Evolutionary conservation across 2,888 invertebrate genomes (phyloP).

Genomic region (Silvanus unidentatus): DNA sequence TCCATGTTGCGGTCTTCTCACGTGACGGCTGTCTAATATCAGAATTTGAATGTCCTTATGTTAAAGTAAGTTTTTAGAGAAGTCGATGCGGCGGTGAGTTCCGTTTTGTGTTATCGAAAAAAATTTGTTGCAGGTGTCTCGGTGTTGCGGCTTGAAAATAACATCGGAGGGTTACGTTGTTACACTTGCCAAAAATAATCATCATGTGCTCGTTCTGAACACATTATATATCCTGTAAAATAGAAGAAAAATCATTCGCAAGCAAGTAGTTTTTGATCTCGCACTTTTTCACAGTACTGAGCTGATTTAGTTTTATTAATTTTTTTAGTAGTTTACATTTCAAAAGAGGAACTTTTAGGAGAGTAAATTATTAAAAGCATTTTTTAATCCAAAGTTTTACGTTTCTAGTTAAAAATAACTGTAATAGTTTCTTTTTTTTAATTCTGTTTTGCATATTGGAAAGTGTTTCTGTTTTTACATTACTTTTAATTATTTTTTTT

Average conservation of each 20-base stretch:
- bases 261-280: slow-evolving; percentile 47
- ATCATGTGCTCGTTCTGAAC: slow-evolving; percentile 94
- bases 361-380: slow-evolving; percentile 4
- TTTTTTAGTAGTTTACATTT: slow-evolving; percentile 17
- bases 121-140: slow-evolving; percentile 67
- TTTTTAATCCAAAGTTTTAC: slow-evolving; percentile 20
- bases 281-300: slow-evolving; percentile 44
- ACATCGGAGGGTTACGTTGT: slow-evolving; percentile 95
- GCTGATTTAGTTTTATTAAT: slow-evolving; percentile 42
- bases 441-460: slow-evolving; percentile 17
- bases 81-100: no score
- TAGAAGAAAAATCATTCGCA: slow-evolving; percentile 27
- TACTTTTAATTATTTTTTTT: slow-evolving; percentile 20
- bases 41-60: slow-evolving; percentile 95
- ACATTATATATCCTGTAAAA: slow-evolving; percentile 87
- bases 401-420: background rate
- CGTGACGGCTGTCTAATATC: slow-evolving; percentile 80
- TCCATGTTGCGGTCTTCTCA: slow-evolving; percentile 94
- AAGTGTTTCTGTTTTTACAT: slow-evolving; percentile 16
- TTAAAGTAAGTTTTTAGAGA: slow-evolving; percentile 66
- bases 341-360: slow-evolving; percentile 1
- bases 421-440: background rate
- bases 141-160: slow-evolving; percentile 96
- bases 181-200: slow-evolving; percentile 96
- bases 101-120: no score